phyloP scores from a whole-genome alignment of 2,113 vertebrate species.

The Stigmatopora nigra region DNA sequence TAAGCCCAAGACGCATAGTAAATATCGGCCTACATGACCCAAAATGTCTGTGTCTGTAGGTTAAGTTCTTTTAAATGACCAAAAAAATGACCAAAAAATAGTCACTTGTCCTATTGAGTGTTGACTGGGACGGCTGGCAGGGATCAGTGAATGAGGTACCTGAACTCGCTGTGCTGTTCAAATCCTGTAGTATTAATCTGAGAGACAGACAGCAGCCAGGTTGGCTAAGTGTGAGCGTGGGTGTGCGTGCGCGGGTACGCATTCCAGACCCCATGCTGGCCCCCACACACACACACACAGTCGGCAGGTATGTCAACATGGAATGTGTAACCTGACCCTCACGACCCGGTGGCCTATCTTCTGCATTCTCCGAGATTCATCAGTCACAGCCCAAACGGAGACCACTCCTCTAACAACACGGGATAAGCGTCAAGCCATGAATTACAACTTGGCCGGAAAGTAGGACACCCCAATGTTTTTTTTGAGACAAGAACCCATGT shows the following conservation, averaged over 20 bases:
- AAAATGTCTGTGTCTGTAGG: too few species aligned
- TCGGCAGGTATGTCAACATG: slow-evolving; percentile 67
- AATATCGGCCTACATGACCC: too few species aligned
- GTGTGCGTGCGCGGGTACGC: slow-evolving; percentile 13
- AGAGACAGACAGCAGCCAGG: background rate
- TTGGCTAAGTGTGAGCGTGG: background rate
- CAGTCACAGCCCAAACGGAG: slow-evolving; percentile 27
- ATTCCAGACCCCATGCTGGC: slow-evolving; percentile 1
- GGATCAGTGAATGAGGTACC: too few species aligned
- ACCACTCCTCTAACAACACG: slow-evolving; percentile 7
- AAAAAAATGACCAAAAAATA: too few species aligned
- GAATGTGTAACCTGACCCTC: slow-evolving; percentile 74
- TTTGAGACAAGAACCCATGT: background rate
- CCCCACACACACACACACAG: slow-evolving; percentile 35
- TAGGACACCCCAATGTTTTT: background rate
- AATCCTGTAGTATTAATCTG: slow-evolving; percentile 6
- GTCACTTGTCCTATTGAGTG: too few species aligned
- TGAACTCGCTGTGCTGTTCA: too few species aligned
- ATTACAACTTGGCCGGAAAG: background rate
- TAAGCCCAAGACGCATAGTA: too few species aligned
- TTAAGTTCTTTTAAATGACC: too few species aligned
- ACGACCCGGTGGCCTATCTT: slow-evolving; percentile 65
- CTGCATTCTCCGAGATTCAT: slow-evolving; percentile 46
- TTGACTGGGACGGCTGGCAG: too few species aligned
- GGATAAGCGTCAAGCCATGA: background rate